A percentile compares a stretch with the other conserved stretches of the same genome.
Evolutionary conservation across 2,113 vertebrate species (phyloP).

Genomic region (Apistogramma diplotaenia): DNA sequence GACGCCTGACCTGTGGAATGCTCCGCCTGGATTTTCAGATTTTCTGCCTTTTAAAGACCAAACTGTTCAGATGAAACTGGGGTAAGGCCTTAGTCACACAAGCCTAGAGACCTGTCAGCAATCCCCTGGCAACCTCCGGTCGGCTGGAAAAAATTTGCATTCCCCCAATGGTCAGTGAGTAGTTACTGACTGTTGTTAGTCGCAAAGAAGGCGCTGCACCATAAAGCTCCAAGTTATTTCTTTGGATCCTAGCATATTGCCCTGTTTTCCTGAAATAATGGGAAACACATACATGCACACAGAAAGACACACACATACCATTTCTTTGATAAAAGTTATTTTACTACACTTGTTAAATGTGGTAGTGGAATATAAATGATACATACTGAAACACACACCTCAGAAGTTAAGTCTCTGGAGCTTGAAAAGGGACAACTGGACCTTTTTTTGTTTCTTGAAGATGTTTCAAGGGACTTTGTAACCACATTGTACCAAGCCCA

Average conservation of each 20-base stretch:
- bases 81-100: background rate
- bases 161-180: too few species aligned
- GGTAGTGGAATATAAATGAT: background rate
- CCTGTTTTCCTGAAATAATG: background rate
- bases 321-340: background rate
- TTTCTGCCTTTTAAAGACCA: background rate
- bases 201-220: background rate
- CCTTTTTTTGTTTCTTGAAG: too few species aligned
- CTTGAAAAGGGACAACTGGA: too few species aligned
- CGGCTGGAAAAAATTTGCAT: too few species aligned
- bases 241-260: background rate
- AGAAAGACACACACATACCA: background rate
- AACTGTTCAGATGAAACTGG: too few species aligned
- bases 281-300: background rate
- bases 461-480: too few species aligned
- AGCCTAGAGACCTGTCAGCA: background rate
- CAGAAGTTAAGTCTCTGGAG: too few species aligned
- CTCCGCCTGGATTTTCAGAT: background rate
- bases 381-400: background rate
- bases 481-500: too few species aligned
- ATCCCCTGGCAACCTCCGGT: background rate
- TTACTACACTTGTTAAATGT: background rate
- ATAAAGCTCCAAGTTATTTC: background rate
- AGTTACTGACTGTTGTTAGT: background rate
- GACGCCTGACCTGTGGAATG: background rate